Percentiles rank a stretch among this genome's conserved stretches.
Evolutionary conservation across 2,888 invertebrate species (phyloP).

Genomic region (Bombyx huttoni): DNA sequence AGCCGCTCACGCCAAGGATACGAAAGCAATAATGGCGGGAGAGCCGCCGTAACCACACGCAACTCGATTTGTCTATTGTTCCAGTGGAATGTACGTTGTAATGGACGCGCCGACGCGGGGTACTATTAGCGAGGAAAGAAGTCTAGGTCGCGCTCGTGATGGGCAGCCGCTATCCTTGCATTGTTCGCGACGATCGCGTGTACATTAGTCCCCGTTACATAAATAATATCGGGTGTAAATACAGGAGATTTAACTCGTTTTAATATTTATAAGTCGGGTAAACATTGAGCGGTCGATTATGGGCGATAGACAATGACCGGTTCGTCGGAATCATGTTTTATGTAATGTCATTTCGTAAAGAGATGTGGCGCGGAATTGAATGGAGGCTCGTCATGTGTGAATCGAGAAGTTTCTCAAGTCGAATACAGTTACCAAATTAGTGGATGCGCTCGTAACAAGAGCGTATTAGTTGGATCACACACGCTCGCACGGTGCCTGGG

Average conservation of each 20-base stretch:
- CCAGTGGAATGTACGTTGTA: slow-evolving; percentile 41
- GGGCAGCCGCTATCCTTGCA: slow-evolving; percentile 57
- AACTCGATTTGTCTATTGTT: slow-evolving; percentile 65
- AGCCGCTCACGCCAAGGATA: slow-evolving; percentile 62
- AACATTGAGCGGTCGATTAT: slow-evolving; percentile 40
- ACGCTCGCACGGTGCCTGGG: slow-evolving; percentile 45
- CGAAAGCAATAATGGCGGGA: slow-evolving; percentile 42
- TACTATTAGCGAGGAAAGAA: slow-evolving; percentile 60
- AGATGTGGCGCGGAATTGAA: too few species aligned
- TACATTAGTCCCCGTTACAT: slow-evolving; percentile 65
- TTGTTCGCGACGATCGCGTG: slow-evolving; percentile 65
- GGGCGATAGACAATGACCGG: slow-evolving; percentile 26
- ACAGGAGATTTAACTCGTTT: slow-evolving; percentile 32
- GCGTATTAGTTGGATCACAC: slow-evolving; percentile 57
- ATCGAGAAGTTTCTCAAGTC: slow-evolving; percentile 29
- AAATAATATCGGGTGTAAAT: slow-evolving; percentile 58
- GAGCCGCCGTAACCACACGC: slow-evolving; percentile 21
- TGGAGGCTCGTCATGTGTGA: slow-evolving; percentile 24
- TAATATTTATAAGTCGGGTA: slow-evolving; percentile 41
- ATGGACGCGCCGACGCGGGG: slow-evolving; percentile 39
- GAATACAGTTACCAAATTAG: slow-evolving; percentile 39
- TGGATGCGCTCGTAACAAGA: slow-evolving; percentile 36
- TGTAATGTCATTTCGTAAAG: slow-evolving; percentile 8
- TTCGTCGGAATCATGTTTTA: slow-evolving; percentile 21
- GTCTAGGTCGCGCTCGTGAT: slow-evolving; percentile 54